Evolutionary conservation across 1,140 invertebrate genomes (phyloP).

Genomic region (Cyphomyrmex costatus): DNA sequence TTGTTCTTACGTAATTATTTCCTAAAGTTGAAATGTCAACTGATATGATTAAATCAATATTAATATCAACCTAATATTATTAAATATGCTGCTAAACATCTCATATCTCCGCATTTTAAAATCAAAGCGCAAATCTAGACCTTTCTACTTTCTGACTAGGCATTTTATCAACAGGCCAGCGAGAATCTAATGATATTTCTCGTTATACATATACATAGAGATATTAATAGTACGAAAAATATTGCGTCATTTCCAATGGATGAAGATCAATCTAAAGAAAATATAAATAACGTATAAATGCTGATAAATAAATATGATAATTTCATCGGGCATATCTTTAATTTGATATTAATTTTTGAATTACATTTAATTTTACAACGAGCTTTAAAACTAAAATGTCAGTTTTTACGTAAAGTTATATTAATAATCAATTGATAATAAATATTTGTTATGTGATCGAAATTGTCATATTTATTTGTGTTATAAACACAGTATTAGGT

Average conservation of each 20-base stretch:
- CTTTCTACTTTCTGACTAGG: not conserved
- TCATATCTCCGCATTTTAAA: not conserved
- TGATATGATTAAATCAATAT: not conserved
- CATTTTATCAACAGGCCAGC: not conserved
- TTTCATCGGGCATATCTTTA: not conserved
- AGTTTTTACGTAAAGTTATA: conserved; percentile 10
- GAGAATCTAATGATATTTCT: not conserved
- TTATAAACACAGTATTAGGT: not conserved
- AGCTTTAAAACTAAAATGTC: not conserved
- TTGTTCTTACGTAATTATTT: not conserved
- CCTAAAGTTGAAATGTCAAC: not conserved
- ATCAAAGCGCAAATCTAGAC: not conserved
- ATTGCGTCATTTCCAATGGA: not conserved
- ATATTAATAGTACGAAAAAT: not conserved
- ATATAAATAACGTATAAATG: not conserved
- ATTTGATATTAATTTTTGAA: not conserved
- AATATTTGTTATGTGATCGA: not conserved
- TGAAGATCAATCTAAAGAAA: not conserved
- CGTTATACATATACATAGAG: not conserved
- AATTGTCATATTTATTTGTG: not conserved
- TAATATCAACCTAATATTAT: not conserved
- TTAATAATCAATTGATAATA: conserved; percentile 3
- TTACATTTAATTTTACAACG: not conserved
- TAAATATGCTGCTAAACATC: not conserved
- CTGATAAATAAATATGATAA: not conserved